These are phyloP conservation scores for Yoshiicerus persimilis DNA, from an alignment of 1,140 invertebrate genomes.

Conservation along the genomic window DNA sequence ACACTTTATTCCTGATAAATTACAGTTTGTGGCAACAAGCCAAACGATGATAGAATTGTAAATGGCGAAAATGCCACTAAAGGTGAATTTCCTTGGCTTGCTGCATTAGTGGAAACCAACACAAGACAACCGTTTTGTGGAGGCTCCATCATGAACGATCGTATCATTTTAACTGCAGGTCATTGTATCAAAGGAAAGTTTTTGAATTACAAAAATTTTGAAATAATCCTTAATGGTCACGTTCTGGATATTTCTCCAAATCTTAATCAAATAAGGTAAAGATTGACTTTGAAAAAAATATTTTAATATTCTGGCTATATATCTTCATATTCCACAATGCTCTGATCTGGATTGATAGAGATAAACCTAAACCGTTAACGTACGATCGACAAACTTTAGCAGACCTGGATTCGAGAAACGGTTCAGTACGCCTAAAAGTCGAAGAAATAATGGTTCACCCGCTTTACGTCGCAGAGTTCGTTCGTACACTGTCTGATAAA, in stretches of 20 bases:
- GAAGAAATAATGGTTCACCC: constrained; percentile 47
- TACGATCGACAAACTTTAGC: not conserved
- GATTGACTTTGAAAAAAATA: not conserved
- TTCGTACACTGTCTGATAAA: not conserved
- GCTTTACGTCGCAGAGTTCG: constrained; percentile 43
- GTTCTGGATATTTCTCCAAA: constrained; percentile 38
- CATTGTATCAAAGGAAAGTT: constrained; percentile 47
- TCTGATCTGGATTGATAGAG: not conserved
- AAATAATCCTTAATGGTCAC: constrained; percentile 35
- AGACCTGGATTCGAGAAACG: constrained; percentile 33
- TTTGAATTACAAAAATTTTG: constrained; percentile 31
- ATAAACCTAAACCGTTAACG: not conserved
- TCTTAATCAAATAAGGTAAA: not conserved
- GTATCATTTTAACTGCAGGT: constrained; percentile 38
- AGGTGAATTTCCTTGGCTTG: constrained; percentile 43
- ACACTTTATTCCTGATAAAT: not conserved
- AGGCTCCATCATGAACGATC: constrained; percentile 41
- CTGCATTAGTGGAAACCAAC: constrained; percentile 28
- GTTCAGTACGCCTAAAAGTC: constrained; percentile 10
- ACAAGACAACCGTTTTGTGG: constrained; percentile 46
- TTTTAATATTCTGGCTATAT: not conserved
- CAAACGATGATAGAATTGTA: constrained; percentile 37
- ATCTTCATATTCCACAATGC: no score
- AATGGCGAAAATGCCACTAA: constrained; percentile 32
- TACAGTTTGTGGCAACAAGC: constrained; percentile 38